Evolutionary conservation across 1,140 invertebrate species (phyloP).

Genomic region (Monochamus saltuarius): DNA sequence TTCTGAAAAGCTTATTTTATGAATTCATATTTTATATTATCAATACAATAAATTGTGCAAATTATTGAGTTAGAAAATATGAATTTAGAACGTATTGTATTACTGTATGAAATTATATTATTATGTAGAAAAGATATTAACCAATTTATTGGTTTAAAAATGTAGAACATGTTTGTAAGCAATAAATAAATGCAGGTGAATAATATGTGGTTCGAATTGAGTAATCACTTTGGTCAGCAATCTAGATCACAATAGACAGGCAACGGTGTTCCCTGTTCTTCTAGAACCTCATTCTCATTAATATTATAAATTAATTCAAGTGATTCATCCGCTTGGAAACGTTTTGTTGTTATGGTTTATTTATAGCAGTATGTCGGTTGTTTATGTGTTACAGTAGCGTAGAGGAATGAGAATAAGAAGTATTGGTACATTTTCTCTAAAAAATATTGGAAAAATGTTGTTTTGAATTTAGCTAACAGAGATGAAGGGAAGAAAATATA

Average conservation of each 20-base stretch:
- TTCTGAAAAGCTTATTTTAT: too few species aligned
- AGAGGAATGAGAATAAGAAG: not conserved
- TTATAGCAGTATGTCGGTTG: constrained; percentile 7
- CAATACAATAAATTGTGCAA: too few species aligned
- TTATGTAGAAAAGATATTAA: too few species aligned
- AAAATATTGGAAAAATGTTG: too few species aligned
- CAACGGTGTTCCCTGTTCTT: constrained; percentile 8
- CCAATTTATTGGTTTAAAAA: not conserved
- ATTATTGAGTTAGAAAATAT: too few species aligned
- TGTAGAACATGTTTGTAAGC: constrained; percentile 7
- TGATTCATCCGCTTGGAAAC: constrained; percentile 15
- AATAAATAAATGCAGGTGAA: constrained; percentile 16
- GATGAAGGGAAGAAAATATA: too few species aligned
- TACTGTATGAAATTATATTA: too few species aligned
- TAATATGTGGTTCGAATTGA: constrained; percentile 17
- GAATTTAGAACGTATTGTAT: too few species aligned
- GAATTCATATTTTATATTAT: too few species aligned
- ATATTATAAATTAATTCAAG: constrained; percentile 19
- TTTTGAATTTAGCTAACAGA: too few species aligned
- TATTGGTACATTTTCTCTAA: too few species aligned
- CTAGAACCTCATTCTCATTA: constrained; percentile 21
- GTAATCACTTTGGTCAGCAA: not conserved
- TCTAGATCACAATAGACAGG: not conserved
- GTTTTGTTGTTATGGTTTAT: constrained; percentile 12
- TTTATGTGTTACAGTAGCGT: constrained; percentile 10